These are phyloP conservation scores for Crocuta crocuta DNA, from an alignment of 2,113 vertebrate species.

Conservation along the genomic window DNA sequence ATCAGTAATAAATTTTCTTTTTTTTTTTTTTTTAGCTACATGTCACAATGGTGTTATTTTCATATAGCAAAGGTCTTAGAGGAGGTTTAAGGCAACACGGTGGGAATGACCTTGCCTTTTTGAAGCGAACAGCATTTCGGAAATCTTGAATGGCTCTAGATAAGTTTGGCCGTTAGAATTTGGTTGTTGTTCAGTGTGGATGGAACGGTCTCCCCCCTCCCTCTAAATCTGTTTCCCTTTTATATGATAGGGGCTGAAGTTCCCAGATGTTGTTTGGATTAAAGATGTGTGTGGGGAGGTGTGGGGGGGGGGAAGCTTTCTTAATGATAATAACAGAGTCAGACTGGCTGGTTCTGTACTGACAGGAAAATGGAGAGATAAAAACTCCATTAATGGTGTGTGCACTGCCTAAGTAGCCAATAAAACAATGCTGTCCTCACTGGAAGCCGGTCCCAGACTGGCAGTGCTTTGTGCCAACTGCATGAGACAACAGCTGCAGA, in stretches of 20 bases:
- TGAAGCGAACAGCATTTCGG: not conserved
- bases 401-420: slow-evolving; percentile 73
- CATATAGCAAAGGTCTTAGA: not conserved
- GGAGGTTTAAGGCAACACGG: not conserved
- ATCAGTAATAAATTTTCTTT: not conserved
- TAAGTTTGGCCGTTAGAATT: slow-evolving; percentile 46
- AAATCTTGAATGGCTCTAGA: not conserved
- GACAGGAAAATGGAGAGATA: slow-evolving; percentile 87
- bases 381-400: slow-evolving; percentile 82
- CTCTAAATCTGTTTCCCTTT: slow-evolving; percentile 79
- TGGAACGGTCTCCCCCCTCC: slow-evolving; percentile 31
- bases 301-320: slow-evolving; percentile 77
- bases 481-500: slow-evolving; percentile 76
- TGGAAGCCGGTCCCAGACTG: slow-evolving; percentile 76
- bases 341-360: slow-evolving; percentile 85
- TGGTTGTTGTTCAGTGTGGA: slow-evolving; percentile 51
- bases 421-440: slow-evolving; percentile 76
- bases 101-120: not conserved
- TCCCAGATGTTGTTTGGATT: slow-evolving; percentile 90
- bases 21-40: not conserved
- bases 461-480: slow-evolving; percentile 75
- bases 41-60: not conserved
- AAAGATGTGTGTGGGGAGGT: slow-evolving; percentile 71
- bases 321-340: slow-evolving; percentile 86
- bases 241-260: slow-evolving; percentile 76